Evolutionary conservation across 2,113 vertebrate species (phyloP), one percentile per base, ranked within the genome.

Genomic region (Heterotis niloticus): DNA sequence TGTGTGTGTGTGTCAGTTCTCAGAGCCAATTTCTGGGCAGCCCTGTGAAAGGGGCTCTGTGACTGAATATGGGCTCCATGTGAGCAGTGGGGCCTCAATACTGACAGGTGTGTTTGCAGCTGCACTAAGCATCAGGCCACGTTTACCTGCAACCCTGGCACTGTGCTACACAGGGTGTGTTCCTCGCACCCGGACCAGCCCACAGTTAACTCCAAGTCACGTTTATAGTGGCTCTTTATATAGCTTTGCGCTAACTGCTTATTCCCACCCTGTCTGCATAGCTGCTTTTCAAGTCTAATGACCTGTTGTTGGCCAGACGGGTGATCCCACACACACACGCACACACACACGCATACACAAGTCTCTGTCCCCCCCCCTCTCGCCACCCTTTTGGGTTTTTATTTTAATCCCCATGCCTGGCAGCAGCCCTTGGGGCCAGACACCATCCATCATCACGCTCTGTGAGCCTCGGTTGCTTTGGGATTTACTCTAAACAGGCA

Each of bases 41-140:
- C 7, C 34, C 34, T 44, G 34, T 44, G 34, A 44, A 44, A 12
- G 34, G 11, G 64, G 23, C 13, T 64, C 51, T 67, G 65, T 77
- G 29, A 66, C 54, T 77, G 29, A 51, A 77, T 77, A 66, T 66
- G 44, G 44, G n/a, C 64, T 77, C 67, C 20, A 18, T 28, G 57
- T 66, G 65, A 77, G 76, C 74, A 64, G 67, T 78, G 79, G 78
- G 72, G 54, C 80, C 81, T 57, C 34, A 57, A 23, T 23, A 70
- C 64, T 77, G 56, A 86, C 67, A 82, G 77, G 82, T 75, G 62
- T 56, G 26, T 20, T 60, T 80, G 75, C 68, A 59, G 75, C 62
- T 59, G 81, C 67, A 77, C 62, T 69, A 56, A 78, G 82, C 73
- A 78, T 78, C 82, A 69, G 82, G 34, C 34, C 20, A 56, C 5